A percentile compares a stretch with the other conserved stretches of the same genome.
phyloP scores from a whole-genome alignment of 2,113 vertebrate genomes.

The Telmatochromis brichardi region DNA sequence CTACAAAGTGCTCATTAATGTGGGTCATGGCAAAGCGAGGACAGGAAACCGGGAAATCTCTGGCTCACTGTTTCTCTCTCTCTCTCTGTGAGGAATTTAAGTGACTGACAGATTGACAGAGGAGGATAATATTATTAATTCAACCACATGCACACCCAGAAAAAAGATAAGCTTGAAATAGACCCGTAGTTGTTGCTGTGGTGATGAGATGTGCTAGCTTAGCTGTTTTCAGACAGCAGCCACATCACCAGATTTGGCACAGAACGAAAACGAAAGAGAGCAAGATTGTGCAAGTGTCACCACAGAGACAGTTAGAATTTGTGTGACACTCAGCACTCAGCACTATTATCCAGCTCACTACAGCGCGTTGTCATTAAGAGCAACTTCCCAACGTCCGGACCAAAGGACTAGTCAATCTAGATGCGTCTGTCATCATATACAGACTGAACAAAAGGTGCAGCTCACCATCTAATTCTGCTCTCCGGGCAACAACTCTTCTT shows the following conservation, averaged over 20 bases:
- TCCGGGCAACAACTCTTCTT: neutral
- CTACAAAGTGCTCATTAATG: conserved; percentile 23
- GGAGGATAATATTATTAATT: conserved; percentile 31
- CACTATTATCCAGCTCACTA: neutral
- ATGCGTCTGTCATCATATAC: neutral
- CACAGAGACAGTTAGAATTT: neutral
- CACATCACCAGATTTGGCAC: conserved; percentile 20
- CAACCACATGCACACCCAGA: neutral
- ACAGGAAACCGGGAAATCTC: neutral
- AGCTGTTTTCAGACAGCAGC: conserved; percentile 31
- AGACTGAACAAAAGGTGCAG: conserved; percentile 47
- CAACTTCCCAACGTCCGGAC: neutral
- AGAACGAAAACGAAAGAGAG: conserved; percentile 1
- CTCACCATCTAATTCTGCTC: conserved; percentile 31
- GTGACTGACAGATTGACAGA: conserved; percentile 32
- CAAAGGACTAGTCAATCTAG: conserved; percentile 11
- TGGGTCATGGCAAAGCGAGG: neutral
- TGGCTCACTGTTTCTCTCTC: neutral
- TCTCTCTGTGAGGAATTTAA: neutral
- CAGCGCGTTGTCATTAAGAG: neutral
- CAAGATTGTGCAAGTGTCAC: neutral
- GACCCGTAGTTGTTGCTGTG: conserved; percentile 48
- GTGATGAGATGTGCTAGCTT: conserved; percentile 28
- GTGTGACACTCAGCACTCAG: conserved; percentile 8
- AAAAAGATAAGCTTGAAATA: conserved; percentile 47